Evolutionary conservation across 2,113 vertebrate species (phyloP).

Genomic region (Ictidomys tridecemlineatus): DNA sequence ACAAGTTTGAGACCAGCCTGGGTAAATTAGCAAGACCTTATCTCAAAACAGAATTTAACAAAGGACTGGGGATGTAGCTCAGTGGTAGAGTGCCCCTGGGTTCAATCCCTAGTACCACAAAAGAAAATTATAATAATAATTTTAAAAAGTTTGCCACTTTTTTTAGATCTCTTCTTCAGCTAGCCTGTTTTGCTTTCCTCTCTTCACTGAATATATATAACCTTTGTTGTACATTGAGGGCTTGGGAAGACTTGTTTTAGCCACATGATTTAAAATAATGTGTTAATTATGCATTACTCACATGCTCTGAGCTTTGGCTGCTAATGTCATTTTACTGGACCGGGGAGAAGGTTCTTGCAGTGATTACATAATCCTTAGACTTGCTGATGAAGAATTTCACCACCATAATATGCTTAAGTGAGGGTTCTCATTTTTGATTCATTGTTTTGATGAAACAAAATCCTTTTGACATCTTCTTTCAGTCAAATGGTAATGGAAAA

Average conservation of each 20-base stretch:
- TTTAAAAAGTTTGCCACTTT: constrained; percentile 16
- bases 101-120: not conserved
- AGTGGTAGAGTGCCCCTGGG: not conserved
- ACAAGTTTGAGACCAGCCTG: not conserved
- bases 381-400: constrained; percentile 29
- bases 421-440: constrained; percentile 50
- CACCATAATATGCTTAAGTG: not conserved
- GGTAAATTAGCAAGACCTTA: not conserved
- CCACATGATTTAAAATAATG: constrained; percentile 26
- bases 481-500: not conserved
- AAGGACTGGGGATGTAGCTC: not conserved
- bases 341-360: not conserved
- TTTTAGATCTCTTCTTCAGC: constrained; percentile 35
- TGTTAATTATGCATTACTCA: constrained; percentile 68
- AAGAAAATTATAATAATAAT: not conserved
- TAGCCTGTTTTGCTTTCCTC: constrained; percentile 29
- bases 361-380: constrained; percentile 55
- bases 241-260: constrained; percentile 60
- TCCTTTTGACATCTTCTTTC: not conserved
- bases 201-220: constrained; percentile 51
- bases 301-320: constrained; percentile 61
- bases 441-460: constrained; percentile 52
- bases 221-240: constrained; percentile 56
- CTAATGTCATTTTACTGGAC: constrained; percentile 57
- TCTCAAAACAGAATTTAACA: not conserved